Base-by-base conservation (phyloP, 1,140 invertebrate genomes). In the Zelostemma sp. region DNA sequence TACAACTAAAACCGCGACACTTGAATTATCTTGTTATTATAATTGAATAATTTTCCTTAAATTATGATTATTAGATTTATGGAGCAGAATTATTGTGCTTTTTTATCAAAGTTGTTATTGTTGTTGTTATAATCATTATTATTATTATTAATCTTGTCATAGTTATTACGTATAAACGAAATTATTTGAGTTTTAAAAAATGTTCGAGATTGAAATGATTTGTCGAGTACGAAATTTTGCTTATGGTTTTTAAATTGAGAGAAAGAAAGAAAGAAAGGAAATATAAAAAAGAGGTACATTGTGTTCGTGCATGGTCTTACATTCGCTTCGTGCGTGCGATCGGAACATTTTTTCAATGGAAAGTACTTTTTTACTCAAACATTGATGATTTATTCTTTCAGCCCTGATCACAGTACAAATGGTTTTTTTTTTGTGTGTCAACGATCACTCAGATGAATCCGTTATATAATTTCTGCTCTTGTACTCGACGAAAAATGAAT, bases 1-100 rank as follows among this genome's bases (percentile, higher is more conserved):
- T 59, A 67, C 45, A 19, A 63, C 64, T 46, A 64, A 33, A 33
- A 72, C 63, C 63, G 62, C 60, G 60, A 25, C 63, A 67, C 63
- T 63, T 38, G 12, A 38, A 38, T 38, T 38, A 11, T 38, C 12
- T 38, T 14, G 12, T 41, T 12, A 41, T 41, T 41, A 41, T 12
- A 15, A 12, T 41, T 15, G 14, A 9, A 38, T 38, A 15, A 41
- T 41, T 41, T 41, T 41, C 15, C 40, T 1, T 41, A 15, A 15
- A 41, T 41, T 41, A 41, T 41, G 5, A 41, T 41, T 15, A 41
- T 41, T 41, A 15, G 12, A 15, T 41, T 41, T 15, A 38, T 41
- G 12, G 6, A 41, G 14, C 15, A 41, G 12, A 41, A 41, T 15
- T n/a, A 41, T 41, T 14, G 1, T 41, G 15, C 15, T 15, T 15